phyloP scores from a whole-genome alignment of 2,113 vertebrate species.

The Leucopsar rothschildi region DNA sequence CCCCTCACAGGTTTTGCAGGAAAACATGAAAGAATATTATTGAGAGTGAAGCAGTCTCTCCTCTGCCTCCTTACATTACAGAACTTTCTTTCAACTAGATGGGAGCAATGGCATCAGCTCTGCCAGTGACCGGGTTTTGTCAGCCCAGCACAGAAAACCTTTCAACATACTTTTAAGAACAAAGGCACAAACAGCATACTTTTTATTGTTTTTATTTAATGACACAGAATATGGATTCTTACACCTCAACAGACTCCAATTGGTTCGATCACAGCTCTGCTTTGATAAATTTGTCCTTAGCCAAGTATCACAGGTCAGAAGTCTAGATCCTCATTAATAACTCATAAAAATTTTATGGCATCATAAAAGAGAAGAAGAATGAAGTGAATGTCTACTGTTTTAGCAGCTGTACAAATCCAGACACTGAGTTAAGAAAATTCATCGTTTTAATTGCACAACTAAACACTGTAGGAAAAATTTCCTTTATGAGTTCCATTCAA shows the following conservation, averaged over 20 bases:
- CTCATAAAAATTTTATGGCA: neutral
- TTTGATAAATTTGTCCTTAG: neutral
- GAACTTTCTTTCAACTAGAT: neutral
- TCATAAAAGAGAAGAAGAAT: neutral
- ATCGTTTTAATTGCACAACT: neutral
- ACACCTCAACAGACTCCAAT: neutral
- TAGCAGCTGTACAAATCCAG: neutral
- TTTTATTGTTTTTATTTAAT: neutral
- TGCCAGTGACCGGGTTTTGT: neutral
- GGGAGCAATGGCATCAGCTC: neutral
- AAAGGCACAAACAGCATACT: neutral
- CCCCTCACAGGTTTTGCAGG: neutral
- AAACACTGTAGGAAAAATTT: neutral
- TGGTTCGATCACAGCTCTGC: neutral
- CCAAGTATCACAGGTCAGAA: neutral
- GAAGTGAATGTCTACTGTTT: neutral
- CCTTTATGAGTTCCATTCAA: constrained; percentile 41
- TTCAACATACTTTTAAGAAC: neutral
- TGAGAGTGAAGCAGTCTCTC: neutral
- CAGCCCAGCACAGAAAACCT: neutral
- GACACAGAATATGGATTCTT: neutral
- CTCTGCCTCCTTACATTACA: neutral
- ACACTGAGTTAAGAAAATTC: neutral
- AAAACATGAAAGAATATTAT: neutral
- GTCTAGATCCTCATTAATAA: constrained; percentile 6